Base-by-base conservation (phyloP, 2,888 invertebrate species). In the Pristionchus mayeri region DNA sequence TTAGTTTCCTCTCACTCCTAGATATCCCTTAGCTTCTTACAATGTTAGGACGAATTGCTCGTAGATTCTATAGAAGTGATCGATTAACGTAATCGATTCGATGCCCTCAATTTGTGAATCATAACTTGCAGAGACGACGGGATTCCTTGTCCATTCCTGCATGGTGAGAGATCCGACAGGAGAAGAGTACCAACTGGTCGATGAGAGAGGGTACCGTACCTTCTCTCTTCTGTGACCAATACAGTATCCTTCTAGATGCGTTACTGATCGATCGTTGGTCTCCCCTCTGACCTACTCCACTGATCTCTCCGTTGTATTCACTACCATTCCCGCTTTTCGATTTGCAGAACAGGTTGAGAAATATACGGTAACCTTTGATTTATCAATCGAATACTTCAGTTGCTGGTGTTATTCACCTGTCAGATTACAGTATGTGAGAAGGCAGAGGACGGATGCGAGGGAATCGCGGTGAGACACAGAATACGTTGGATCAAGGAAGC, bases 71-170 rank as follows among this genome's bases (percentile, higher is more conserved):
- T 21, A 63, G 16, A 30, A 52, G n/a, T 52, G 16, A 52, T 21
- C 52, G 4, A 52, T 3, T 13, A 63, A 63, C 24, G 63, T n/a
- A 3, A 9, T 63, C 3, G 7, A 63, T 30, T 16, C 3, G 18
- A 21, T 76, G 76, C 76, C 6, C n/a, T n/a, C n/a, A n/a, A n/a
- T n/a, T n/a, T 37, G 3, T 76, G 7, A 75, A 75, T 48, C 52
- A 44, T n/a, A 30, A 27, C 13, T 2, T 52, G 18, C 79, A 79
- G 79, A 79, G 11, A 24, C 54, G 4, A 79, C 30, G 11, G 92
- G 92, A 16, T 91, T 92, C 76, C 86, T 92, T 6, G 92, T 92
- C 0, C 92, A 92, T 85, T 90, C 91, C 0, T 92, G 92, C 81
- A 84, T 87, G n/a, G 92, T 92, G 40, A 85, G 90, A 0, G 91